Percentiles rank a stretch among this genome's conserved stretches.
Evolutionary conservation across 2,888 invertebrate species (phyloP).

Genomic region (Hemicrepidius hirtus): DNA sequence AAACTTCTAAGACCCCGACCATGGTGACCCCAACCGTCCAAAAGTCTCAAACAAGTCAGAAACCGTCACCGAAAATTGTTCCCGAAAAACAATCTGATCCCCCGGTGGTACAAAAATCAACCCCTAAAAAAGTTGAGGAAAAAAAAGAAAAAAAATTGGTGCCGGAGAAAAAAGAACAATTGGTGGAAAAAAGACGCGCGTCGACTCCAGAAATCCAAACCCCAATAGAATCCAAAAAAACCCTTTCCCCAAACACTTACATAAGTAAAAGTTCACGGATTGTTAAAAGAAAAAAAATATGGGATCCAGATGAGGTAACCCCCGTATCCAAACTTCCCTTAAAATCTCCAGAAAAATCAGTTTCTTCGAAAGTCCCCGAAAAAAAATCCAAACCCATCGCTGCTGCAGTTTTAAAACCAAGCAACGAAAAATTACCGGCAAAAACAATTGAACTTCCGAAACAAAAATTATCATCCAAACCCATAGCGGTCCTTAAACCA

Average conservation of each 20-base stretch:
- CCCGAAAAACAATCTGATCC: too few relatives aligned
- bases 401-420: background rate
- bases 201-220: background rate
- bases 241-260: conserved; percentile 62
- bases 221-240: conserved; percentile 43
- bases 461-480: background rate
- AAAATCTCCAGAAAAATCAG: conserved; percentile 17
- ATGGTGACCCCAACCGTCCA: too few relatives aligned
- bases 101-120: too few relatives aligned
- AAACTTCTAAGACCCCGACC: background rate
- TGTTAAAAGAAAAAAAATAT: conserved; percentile 83
- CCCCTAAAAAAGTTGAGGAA: too few relatives aligned
- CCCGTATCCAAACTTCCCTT: conserved; percentile 23
- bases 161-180: too few relatives aligned
- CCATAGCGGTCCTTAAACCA: conserved; percentile 23
- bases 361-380: background rate
- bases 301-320: conserved; percentile 79
- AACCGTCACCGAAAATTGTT: too few relatives aligned
- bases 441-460: background rate
- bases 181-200: background rate
- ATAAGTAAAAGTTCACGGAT: conserved; percentile 74
- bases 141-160: too few relatives aligned
- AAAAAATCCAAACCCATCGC: background rate
- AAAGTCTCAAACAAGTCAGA: too few relatives aligned
- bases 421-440: background rate